These are phyloP conservation scores for Hesperophylax magnus DNA, from an alignment of 1,140 invertebrate species.

Conservation along the genomic window DNA sequence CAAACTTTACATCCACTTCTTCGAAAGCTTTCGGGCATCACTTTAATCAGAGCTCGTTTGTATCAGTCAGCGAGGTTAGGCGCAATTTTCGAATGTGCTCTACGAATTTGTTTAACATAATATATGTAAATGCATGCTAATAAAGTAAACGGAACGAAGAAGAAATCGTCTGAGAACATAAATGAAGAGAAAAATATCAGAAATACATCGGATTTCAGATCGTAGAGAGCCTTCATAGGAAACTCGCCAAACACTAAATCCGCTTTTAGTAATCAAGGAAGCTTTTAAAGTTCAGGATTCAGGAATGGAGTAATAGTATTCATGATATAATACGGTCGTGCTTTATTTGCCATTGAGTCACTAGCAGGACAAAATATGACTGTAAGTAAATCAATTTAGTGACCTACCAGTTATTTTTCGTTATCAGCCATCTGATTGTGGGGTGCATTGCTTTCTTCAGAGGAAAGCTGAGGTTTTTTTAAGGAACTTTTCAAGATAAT, in stretches of 20 bases:
- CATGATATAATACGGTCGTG: neutral
- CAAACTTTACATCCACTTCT: no score
- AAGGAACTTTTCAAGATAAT: no score
- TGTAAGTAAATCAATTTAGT: no score
- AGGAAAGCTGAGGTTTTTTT: no score
- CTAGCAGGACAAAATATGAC: no score
- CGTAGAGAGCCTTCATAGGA: neutral
- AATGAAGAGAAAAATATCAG: neutral
- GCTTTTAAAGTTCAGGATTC: neutral
- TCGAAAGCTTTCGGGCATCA: neutral
- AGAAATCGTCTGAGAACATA: neutral
- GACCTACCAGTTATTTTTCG: no score
- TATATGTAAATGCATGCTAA: conserved; percentile 34
- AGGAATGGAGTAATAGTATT: no score
- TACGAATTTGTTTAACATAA: conserved; percentile 32
- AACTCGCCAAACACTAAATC: conserved; percentile 13
- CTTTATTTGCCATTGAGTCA: neutral
- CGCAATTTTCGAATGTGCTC: conserved; percentile 25
- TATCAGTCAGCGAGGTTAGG: conserved; percentile 29
- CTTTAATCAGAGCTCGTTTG: conserved; percentile 33
- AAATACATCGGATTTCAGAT: conserved; percentile 30
- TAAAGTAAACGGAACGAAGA: neutral
- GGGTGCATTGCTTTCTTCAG: no score
- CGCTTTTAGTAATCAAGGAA: conserved; percentile 20
- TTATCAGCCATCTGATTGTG: no score